These are phyloP conservation scores for Leptodactylus fallax DNA, from an alignment of 2,797 vertebrate species.

Conservation along the genomic window DNA sequence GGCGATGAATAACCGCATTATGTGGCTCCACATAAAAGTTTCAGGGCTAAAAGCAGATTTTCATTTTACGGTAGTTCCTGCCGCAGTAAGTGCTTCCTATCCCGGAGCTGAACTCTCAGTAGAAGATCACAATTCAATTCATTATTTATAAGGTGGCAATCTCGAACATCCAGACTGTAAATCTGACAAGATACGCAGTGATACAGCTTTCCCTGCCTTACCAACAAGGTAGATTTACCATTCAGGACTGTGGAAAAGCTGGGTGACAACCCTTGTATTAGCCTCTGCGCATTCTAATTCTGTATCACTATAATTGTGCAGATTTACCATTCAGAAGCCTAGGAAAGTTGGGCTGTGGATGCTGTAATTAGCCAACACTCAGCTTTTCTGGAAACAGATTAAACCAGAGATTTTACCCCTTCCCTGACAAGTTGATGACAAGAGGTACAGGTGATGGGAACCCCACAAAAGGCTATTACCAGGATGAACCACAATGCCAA, in stretches of 20 bases:
- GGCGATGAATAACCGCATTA: conserved; percentile 19
- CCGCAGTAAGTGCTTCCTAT: neutral
- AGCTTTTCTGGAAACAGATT: neutral
- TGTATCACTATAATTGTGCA: too few relatives aligned
- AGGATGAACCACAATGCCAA: too few relatives aligned
- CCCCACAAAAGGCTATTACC: too few relatives aligned
- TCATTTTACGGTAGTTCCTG: neutral
- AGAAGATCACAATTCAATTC: neutral
- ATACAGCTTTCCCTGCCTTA: neutral
- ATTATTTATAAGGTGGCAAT: neutral
- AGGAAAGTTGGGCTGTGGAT: too few relatives aligned
- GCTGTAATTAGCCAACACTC: neutral
- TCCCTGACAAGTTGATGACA: too few relatives aligned
- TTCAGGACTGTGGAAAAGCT: neutral
- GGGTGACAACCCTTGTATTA: neutral
- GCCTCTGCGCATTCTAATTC: too few relatives aligned
- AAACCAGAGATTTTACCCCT: too few relatives aligned
- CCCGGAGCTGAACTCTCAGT: neutral
- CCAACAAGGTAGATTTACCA: neutral
- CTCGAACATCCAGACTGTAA: neutral
- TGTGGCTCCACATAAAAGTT: conserved; percentile 21
- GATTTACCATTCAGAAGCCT: too few relatives aligned
- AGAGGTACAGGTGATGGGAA: too few relatives aligned
- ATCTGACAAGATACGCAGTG: neutral
- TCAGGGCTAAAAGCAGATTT: neutral